These are phyloP conservation scores for Rafetus swinhoei DNA, from an alignment of 2,113 vertebrate genomes.

Conservation along the genomic window DNA sequence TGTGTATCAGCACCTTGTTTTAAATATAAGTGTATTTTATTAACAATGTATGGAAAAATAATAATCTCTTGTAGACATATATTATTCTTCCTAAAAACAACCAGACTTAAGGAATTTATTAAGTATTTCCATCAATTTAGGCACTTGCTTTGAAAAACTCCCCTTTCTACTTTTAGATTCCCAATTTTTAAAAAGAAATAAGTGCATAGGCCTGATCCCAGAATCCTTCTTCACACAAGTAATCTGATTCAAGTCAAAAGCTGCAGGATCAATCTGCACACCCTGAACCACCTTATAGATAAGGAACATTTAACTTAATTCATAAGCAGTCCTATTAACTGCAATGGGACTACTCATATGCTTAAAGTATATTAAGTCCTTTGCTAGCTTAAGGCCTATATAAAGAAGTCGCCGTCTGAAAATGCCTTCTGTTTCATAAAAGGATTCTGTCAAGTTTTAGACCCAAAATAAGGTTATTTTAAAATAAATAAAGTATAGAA, in stretches of 20 bases:
- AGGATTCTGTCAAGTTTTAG: neutral
- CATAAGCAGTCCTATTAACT: neutral
- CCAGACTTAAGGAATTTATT: conserved; percentile 4
- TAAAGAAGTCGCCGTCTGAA: neutral
- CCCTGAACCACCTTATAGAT: neutral
- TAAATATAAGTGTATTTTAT: conserved; percentile 1
- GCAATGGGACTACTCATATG: neutral
- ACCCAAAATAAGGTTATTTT: neutral
- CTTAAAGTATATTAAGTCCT: conserved; percentile 4
- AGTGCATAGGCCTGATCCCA: neutral
- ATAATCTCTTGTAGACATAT: neutral
- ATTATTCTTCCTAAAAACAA: conserved; percentile 11
- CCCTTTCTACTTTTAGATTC: neutral
- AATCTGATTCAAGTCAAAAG: neutral
- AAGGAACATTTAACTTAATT: neutral
- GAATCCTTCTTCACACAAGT: neutral
- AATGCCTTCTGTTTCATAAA: neutral
- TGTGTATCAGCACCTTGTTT: conserved; percentile 15
- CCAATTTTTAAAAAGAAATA: neutral
- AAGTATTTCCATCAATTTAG: neutral
- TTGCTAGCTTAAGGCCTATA: neutral
- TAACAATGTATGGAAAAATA: conserved; percentile 3
- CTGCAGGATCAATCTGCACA: neutral
- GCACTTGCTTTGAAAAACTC: neutral
- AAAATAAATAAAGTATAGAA: neutral